These are phyloP conservation scores for Tapirus indicus DNA, from an alignment of 2,797 vertebrate species.

Conservation along the genomic window DNA sequence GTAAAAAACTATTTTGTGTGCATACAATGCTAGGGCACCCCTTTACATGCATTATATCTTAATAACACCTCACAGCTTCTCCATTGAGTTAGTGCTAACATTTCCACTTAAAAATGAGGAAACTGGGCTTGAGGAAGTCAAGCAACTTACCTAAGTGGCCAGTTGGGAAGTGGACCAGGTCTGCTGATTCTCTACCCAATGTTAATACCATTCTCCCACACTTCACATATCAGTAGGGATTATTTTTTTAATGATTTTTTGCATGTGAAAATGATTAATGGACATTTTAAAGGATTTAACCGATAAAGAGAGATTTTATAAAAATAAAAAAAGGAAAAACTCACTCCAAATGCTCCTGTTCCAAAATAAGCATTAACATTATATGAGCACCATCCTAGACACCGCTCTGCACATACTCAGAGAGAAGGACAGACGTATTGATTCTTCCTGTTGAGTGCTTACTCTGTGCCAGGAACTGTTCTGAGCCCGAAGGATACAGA, in stretches of 20 bases:
- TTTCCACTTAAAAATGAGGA: not conserved
- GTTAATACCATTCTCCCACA: not conserved
- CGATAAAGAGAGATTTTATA: not conserved
- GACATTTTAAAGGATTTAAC: not conserved
- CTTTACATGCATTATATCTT: not conserved
- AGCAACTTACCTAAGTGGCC: not conserved
- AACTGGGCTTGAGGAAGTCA: not conserved
- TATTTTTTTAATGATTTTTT: not conserved
- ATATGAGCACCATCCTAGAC: not conserved
- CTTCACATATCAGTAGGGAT: not conserved
- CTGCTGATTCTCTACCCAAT: not conserved
- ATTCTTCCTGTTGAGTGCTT: not conserved
- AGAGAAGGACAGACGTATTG: not conserved
- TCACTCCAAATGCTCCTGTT: not conserved
- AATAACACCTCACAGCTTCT: not conserved
- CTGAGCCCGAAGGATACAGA: not conserved
- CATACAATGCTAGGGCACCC: not conserved
- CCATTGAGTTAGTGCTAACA: not conserved
- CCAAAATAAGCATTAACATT: not conserved
- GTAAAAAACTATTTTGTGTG: not conserved
- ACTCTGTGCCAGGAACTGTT: not conserved
- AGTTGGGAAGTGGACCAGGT: not conserved
- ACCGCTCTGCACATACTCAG: not conserved
- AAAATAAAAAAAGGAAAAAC: not conserved
- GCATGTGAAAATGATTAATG: not conserved